phyloP scores from a whole-genome alignment of 2,113 vertebrate genomes.

The Rhea americana region DNA sequence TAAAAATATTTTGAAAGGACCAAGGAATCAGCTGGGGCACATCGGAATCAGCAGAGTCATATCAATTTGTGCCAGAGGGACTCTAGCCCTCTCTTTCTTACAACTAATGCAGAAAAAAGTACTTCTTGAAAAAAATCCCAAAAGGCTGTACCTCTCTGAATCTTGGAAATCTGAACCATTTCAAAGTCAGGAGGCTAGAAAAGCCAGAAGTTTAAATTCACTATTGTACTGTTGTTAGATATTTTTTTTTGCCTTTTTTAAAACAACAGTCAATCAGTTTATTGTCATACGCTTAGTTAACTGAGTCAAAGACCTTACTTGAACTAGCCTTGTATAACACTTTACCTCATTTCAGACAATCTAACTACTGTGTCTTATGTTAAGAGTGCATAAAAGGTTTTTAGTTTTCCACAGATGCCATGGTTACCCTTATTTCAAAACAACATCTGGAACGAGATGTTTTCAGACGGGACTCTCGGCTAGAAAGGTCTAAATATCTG shows the following conservation, averaged over 20 bases:
- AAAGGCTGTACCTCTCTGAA: not conserved
- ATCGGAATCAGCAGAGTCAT: not conserved
- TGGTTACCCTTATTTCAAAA: conserved; percentile 65
- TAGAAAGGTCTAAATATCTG: conserved; percentile 37
- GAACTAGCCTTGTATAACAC: conserved; percentile 55
- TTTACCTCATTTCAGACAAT: conserved; percentile 49
- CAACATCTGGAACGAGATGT: conserved; percentile 72
- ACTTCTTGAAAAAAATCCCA: not conserved
- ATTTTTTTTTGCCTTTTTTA: not conserved
- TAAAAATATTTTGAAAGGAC: conserved; percentile 47
- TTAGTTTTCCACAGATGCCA: conserved; percentile 73
- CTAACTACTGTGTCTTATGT: conserved; percentile 38
- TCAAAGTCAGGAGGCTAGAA: not conserved
- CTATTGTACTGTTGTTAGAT: not conserved
- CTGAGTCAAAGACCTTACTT: conserved; percentile 49
- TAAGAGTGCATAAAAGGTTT: conserved; percentile 63
- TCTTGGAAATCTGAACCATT: not conserved
- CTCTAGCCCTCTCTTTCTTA: not conserved
- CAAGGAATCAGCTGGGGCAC: not conserved
- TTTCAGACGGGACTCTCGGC: conserved; percentile 8
- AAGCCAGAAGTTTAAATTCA: conserved; percentile 33
- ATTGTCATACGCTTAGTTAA: conserved; percentile 26
- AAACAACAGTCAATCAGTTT: conserved; percentile 37
- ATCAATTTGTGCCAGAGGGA: not conserved
- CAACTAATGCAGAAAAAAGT: not conserved